These are phyloP conservation scores for Drosophila kambysellisi DNA, from an alignment of 2,888 invertebrate genomes.

Conservation along the genomic window DNA sequence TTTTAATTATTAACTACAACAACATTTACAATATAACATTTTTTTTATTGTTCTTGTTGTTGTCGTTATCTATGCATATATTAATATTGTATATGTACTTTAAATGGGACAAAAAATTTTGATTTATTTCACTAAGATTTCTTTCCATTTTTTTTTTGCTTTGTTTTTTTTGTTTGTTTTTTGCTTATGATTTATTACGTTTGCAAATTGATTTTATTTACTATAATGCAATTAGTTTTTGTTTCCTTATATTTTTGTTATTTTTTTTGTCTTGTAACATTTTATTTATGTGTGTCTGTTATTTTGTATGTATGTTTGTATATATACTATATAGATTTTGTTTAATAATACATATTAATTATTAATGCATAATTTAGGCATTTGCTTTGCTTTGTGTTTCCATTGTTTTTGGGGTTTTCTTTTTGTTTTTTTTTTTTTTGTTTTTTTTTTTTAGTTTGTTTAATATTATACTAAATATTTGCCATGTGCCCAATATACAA, in stretches of 20 bases:
- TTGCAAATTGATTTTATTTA: constrained; percentile 41
- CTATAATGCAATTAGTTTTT: constrained; percentile 47
- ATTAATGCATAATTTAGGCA: constrained; percentile 68
- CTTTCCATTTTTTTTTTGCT: constrained; percentile 3
- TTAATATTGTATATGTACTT: constrained; percentile 39
- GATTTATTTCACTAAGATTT: constrained; percentile 76
- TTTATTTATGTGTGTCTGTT: constrained; percentile 25
- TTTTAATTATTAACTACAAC: constrained; percentile 16
- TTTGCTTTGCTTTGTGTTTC: constrained; percentile 59
- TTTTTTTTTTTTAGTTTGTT: constrained; percentile 21
- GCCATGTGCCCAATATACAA: constrained; percentile 41
- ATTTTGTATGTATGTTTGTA: constrained; percentile 23
- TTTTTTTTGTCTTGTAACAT: constrained; percentile 20
- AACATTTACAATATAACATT: constrained; percentile 19
- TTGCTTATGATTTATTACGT: constrained; percentile 48
- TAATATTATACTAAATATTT: constrained; percentile 62
- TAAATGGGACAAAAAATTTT: constrained; percentile 78
- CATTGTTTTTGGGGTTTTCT: constrained; percentile 29
- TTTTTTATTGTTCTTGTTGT: constrained; percentile 17
- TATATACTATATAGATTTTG: constrained; percentile 24
- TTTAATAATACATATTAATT: constrained; percentile 59
- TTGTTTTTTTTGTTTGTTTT: constrained; percentile 5
- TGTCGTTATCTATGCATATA: constrained; percentile 10
- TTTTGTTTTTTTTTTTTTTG: constrained; percentile 3
- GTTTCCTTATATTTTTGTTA: constrained; percentile 7